A percentile compares a stretch with the other conserved stretches of the same genome.
Conservation (phyloP, 30 jellyfish, hydroid and myxozoan genomes). For the Chironex yamaguchii region DNA sequence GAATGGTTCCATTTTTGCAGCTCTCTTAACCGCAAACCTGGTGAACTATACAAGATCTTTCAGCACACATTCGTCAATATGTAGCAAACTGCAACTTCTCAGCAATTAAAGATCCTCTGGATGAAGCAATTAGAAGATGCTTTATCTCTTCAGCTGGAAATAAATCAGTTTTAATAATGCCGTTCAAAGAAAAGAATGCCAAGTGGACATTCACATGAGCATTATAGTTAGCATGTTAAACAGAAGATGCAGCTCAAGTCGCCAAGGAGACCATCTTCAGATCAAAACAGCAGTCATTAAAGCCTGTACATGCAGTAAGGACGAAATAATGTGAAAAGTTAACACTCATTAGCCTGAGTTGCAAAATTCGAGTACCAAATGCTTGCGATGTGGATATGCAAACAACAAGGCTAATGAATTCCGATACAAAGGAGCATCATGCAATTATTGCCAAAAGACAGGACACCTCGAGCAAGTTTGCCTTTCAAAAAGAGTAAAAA, state of each 20-base stretch:
- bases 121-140: too few relatives aligned
- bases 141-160: too few relatives aligned
- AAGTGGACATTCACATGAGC: not conserved
- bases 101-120: too few relatives aligned
- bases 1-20: too few relatives aligned
- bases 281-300: conserved; percentile 20
- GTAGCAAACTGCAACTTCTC: too few relatives aligned
- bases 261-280: conserved; percentile 44
- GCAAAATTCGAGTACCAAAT: conserved; percentile 10
- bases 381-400: conserved; percentile 51
- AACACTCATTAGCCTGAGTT: conserved; percentile 24
- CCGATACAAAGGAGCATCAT: conserved; percentile 14
- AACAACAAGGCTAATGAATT: conserved; percentile 20
- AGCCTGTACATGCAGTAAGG: conserved; percentile 42
- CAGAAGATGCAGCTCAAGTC: conserved; percentile 30
- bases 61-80: too few relatives aligned
- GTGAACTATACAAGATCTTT: too few relatives aligned
- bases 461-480: conserved; percentile 35
- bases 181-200: too few relatives aligned
- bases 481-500: conserved; percentile 1
- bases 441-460: conserved; percentile 24
- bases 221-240: conserved; percentile 3
- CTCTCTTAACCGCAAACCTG: too few relatives aligned
- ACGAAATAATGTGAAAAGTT: not conserved
- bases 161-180: too few relatives aligned